Conservation (phyloP, 2,888 invertebrate genomes). For the Xanthia icteritia region DNA sequence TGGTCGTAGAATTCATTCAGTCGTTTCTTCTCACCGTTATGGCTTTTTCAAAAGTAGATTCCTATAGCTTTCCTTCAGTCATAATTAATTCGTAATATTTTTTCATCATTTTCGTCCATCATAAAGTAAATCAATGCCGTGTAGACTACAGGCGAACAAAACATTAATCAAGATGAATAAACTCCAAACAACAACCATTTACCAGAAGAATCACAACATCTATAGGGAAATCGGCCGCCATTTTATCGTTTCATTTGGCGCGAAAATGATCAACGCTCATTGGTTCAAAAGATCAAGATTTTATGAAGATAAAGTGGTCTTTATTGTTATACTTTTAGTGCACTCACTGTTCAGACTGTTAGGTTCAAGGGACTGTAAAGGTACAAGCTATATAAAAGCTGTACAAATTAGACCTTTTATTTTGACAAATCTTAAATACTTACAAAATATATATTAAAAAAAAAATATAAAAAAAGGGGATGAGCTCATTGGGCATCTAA, state of each 20-base stretch:
- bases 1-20: not conserved
- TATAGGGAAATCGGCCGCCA: constrained; percentile 36
- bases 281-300: constrained; percentile 18
- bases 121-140: constrained; percentile 10
- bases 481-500: too few species aligned
- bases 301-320: not conserved
- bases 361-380: not conserved
- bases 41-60: not conserved
- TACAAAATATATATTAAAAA: too few species aligned
- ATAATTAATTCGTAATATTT: constrained; percentile 2
- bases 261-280: constrained; percentile 44
- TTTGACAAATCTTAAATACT: too few species aligned
- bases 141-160: not conserved
- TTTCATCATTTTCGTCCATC: not conserved
- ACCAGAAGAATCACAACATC: constrained; percentile 40
- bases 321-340: not conserved
- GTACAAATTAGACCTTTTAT: too few species aligned
- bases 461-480: too few species aligned
- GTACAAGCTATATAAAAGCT: too few species aligned
- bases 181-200: constrained; percentile 27
- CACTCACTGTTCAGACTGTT: not conserved
- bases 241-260: constrained; percentile 39
- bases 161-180: constrained; percentile 44
- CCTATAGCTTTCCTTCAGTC: not conserved
- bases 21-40: not conserved